Conservation (phyloP, 2,888 invertebrate species). For the Scaptomyza polygonia region DNA sequence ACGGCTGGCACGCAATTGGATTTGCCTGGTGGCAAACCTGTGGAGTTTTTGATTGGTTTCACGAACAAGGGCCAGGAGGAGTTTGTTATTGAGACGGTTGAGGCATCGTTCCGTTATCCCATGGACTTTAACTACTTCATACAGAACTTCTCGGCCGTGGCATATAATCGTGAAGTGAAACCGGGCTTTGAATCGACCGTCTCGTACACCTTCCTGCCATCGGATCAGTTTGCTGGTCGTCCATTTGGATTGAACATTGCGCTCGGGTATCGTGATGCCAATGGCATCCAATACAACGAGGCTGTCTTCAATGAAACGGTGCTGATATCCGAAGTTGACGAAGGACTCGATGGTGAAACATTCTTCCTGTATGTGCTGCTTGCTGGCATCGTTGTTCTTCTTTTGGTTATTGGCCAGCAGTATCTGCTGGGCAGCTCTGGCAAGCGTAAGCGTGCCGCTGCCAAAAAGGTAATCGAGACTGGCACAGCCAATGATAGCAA, state of each 20-base stretch:
- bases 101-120: slow-evolving; percentile 99
- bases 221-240: slow-evolving; percentile 97
- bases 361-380: slow-evolving; percentile 99
- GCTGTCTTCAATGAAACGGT: slow-evolving; percentile 99
- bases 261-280: slow-evolving; percentile 93
- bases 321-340: slow-evolving; percentile 97
- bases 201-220: slow-evolving; percentile 96
- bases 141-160: slow-evolving; percentile 97
- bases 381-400: slow-evolving; percentile 93
- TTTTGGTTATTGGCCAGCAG: slow-evolving; percentile 95
- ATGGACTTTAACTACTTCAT: slow-evolving; percentile 99
- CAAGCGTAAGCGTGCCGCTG: slow-evolving; percentile 86
- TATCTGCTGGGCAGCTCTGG: slow-evolving; percentile 93
- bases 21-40: slow-evolving; percentile 92
- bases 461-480: slow-evolving; percentile 91
- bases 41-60: slow-evolving; percentile 98
- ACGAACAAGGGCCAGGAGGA: slow-evolving; percentile 96
- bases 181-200: slow-evolving; percentile 97
- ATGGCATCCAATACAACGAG: slow-evolving; percentile 88
- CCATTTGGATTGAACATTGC: slow-evolving; percentile 98
- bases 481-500: slow-evolving; percentile 95
- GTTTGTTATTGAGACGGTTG: slow-evolving; percentile 95
- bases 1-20: slow-evolving; percentile 88
- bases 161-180: slow-evolving; percentile 94
- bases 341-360: slow-evolving; percentile 98